Evolutionary conservation across 2,113 vertebrate species (phyloP).

Genomic region (Oryzias melastigma): DNA sequence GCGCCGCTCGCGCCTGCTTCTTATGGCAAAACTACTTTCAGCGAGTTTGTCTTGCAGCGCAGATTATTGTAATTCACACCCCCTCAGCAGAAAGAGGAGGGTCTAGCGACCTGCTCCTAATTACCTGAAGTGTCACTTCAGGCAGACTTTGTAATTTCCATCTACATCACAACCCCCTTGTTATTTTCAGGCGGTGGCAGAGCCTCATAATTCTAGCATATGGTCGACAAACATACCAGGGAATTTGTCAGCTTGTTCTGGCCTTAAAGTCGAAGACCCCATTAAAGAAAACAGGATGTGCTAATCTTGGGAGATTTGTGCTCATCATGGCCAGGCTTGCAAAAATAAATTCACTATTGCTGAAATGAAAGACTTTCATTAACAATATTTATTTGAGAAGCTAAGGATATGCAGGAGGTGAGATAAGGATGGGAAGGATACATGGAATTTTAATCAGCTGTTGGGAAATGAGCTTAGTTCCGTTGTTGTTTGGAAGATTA

Average conservation of each 20-base stretch:
- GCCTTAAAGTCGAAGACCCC: slow-evolving; percentile 76
- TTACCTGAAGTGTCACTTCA: slow-evolving; percentile 70
- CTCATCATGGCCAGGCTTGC: slow-evolving; percentile 39
- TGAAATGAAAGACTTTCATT: slow-evolving; percentile 55
- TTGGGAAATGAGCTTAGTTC: slow-evolving; percentile 8
- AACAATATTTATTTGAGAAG: slow-evolving; percentile 44
- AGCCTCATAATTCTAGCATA: slow-evolving; percentile 68
- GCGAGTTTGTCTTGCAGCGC: slow-evolving; percentile 66
- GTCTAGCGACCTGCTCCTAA: slow-evolving; percentile 66
- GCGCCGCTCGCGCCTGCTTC: slow-evolving; percentile 32
- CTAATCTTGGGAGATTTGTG: slow-evolving; percentile 74
- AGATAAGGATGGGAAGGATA: slow-evolving; percentile 8
- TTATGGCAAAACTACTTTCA: slow-evolving; percentile 65
- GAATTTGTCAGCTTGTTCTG: slow-evolving; percentile 69
- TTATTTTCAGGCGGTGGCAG: slow-evolving; percentile 62
- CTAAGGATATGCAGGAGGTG: background rate
- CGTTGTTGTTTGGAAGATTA: slow-evolving; percentile 8
- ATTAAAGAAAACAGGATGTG: slow-evolving; percentile 68
- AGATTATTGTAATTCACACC: slow-evolving; percentile 73
- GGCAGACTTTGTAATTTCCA: slow-evolving; percentile 68
- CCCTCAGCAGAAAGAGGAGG: slow-evolving; percentile 44
- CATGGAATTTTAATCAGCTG: slow-evolving; percentile 19
- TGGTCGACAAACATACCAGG: slow-evolving; percentile 62
- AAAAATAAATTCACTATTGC: slow-evolving; percentile 46
- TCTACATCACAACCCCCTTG: slow-evolving; percentile 65